phyloP scores from a whole-genome alignment of 2,113 vertebrate genomes.

The Marmota monax region DNA sequence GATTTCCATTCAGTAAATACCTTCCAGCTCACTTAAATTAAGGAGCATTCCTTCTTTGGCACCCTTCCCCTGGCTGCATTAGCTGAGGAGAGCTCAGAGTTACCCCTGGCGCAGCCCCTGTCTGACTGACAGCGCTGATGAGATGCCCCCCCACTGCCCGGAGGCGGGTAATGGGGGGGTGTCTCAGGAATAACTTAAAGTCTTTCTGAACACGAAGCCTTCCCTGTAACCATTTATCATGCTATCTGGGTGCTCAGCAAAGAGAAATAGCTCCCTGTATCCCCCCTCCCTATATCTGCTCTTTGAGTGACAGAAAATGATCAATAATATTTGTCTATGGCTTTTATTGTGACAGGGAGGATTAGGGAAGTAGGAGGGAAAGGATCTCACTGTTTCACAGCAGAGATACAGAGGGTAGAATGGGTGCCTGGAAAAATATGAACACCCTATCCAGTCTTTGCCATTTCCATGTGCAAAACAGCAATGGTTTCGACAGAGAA shows the following conservation, averaged over 20 bases:
- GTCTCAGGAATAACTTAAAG: conserved; percentile 56
- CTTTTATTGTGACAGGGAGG: conserved; percentile 36
- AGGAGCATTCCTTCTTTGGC: conserved; percentile 57
- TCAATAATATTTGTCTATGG: conserved; percentile 14
- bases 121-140: conserved; percentile 46
- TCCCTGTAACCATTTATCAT: conserved; percentile 52
- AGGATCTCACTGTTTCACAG: neutral
- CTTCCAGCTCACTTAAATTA: conserved; percentile 63
- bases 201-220: conserved; percentile 37
- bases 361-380: neutral
- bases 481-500: neutral
- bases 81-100: conserved; percentile 4
- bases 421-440: neutral
- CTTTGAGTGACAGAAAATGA: conserved; percentile 17
- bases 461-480: neutral
- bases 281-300: neutral
- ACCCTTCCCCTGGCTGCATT: conserved; percentile 58
- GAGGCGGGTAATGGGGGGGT: neutral
- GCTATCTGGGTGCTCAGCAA: neutral
- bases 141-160: neutral
- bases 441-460: neutral
- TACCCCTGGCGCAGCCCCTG: neutral
- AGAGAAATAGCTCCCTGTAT: neutral
- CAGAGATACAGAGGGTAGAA: neutral
- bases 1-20: conserved; percentile 65